Evolutionary conservation across 1,140 invertebrate genomes (phyloP), one percentile per base, ranked within the genome.

Genomic region (Drosophila virilis): DNA sequence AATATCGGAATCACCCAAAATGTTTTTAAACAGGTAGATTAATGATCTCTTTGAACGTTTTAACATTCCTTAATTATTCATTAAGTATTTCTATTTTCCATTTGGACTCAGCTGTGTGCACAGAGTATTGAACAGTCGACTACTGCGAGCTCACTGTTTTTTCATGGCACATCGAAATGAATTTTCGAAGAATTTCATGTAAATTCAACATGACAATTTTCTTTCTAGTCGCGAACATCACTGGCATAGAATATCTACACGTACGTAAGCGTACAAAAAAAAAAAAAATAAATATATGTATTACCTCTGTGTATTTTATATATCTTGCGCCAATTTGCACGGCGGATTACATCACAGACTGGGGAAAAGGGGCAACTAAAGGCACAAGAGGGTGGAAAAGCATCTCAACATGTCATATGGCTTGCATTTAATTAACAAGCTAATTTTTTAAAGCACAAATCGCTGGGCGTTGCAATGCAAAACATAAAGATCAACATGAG

Each of bases 391-490:
- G n/a, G 5, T 8, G 15, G 8, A 9, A 22, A 15, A 10, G 50
- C 17, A 48, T 28, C 68, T 51, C 78, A 32, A 77, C 76, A 79
- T 83, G 83, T 86, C 83, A 83, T 88, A 79, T 88, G 73, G 83
- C 79, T 86, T 88, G 83, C 79, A 83, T 88, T 86, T 86, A 86
- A 86, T 86, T 86, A 86, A 86, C 83, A 86, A 86, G 83, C 83
- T 86, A 86, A 86, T 86, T 86, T 86, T 86, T 86, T 84, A 86
- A 80, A 86, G 76, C 76, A 69, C 76, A 88, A 86, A 88, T 83
- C 83, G 83, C 58, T 71, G 61, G 40, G 42, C 73, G 58, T 45
- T 60, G 62, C 70, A 59, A 66, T 48, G 61, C 68, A 50, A 35
- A 52, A 71, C 38, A 60, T 48, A 50, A 60, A 62, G 61, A 58